Percentiles rank a stretch among this genome's conserved stretches.
Evolutionary conservation across 2,797 vertebrate genomes (phyloP).

Genomic region (Muscicapa comitata): DNA sequence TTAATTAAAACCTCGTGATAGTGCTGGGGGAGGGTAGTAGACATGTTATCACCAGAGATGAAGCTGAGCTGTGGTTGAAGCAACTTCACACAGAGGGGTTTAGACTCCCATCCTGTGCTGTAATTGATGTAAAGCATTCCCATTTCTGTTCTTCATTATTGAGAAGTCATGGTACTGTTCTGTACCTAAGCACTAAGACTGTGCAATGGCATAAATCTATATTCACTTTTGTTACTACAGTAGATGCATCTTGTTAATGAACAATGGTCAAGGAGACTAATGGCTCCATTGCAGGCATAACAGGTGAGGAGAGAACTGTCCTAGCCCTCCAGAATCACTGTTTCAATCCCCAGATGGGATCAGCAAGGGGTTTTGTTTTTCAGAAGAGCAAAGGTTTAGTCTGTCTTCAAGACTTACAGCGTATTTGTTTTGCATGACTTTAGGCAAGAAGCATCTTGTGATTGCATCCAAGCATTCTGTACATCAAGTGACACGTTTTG

Average conservation of each 20-base stretch:
- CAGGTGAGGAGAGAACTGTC: neutral
- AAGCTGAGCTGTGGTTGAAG: neutral
- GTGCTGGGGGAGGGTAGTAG: neutral
- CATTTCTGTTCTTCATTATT: neutral
- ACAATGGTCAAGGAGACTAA: neutral
- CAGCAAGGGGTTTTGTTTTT: neutral
- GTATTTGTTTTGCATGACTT: neutral
- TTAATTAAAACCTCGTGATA: neutral
- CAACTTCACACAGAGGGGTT: neutral
- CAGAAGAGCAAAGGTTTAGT: neutral
- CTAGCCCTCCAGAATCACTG: neutral
- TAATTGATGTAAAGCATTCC: neutral
- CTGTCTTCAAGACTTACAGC: neutral
- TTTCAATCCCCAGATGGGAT: neutral
- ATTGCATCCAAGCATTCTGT: neutral
- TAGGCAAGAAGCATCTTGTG: fast-evolving
- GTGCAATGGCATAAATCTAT: neutral
- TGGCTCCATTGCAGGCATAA: neutral
- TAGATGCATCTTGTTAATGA: neutral
- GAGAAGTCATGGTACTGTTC: neutral
- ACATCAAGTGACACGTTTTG: fast-evolving
- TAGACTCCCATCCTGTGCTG: neutral
- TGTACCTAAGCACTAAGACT: neutral
- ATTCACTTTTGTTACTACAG: neutral
- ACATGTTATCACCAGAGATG: neutral